These are phyloP conservation scores for Andrena trimmerana DNA, from an alignment of 2,888 invertebrate species.

Conservation along the genomic window DNA sequence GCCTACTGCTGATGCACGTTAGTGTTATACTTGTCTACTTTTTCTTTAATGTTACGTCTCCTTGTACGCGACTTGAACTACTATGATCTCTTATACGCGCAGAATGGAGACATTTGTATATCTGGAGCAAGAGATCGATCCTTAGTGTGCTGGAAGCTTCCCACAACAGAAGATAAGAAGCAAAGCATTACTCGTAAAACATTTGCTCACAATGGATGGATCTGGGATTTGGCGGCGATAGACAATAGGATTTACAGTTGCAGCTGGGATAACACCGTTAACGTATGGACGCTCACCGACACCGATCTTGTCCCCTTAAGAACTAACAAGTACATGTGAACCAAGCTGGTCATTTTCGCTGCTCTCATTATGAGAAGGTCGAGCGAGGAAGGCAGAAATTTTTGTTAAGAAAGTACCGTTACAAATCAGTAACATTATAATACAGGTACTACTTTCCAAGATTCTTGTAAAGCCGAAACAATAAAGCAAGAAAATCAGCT, in stretches of 20 bases:
- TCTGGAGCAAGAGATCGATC: conserved; percentile 88
- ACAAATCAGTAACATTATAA: conserved; percentile 6
- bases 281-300: conserved; percentile 86
- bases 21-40: conserved; percentile 74
- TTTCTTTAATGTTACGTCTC: conserved; percentile 1
- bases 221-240: conserved; percentile 87
- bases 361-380: conserved; percentile 50
- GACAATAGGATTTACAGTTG: conserved; percentile 87
- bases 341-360: conserved; percentile 51
- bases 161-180: conserved; percentile 78
- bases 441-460: conserved; percentile 4
- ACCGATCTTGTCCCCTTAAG: conserved; percentile 85
- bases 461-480: neutral
- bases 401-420: conserved; percentile 25
- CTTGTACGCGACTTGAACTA: neutral
- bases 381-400: conserved; percentile 56
- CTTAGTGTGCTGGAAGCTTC: conserved; percentile 86
- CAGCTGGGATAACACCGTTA: conserved; percentile 88
- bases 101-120: conserved; percentile 84
- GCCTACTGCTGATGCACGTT: conserved; percentile 87
- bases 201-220: conserved; percentile 88
- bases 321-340: conserved; percentile 83
- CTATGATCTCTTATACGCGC: conserved; percentile 3
- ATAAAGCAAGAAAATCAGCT: conserved; percentile 11
- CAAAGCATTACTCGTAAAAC: conserved; percentile 70